Conservation (phyloP, 2,797 vertebrate genomes). For the Crotalus adamanteus region DNA sequence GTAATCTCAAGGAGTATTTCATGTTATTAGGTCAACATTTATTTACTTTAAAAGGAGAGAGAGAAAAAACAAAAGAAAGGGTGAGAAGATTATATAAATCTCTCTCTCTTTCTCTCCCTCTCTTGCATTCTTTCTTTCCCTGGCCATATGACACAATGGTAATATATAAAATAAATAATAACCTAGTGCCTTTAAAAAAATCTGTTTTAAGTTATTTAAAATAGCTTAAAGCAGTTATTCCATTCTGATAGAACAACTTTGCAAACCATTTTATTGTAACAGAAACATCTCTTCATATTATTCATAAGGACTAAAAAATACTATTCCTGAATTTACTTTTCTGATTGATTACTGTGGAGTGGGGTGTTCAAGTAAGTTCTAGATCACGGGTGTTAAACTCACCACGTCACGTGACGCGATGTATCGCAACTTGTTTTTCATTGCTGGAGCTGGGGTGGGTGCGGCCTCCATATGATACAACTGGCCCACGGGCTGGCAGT, state of each 20-base stretch:
- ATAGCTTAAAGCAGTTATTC: neutral
- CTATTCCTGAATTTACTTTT: neutral
- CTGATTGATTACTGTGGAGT: neutral
- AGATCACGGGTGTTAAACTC: too few relatives aligned
- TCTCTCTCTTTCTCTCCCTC: too few relatives aligned
- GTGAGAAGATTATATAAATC: neutral
- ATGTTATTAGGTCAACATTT: neutral
- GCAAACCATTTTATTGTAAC: neutral
- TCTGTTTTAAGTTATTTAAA: neutral
- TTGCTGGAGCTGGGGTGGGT: too few relatives aligned
- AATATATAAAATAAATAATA: neutral
- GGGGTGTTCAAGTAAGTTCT: neutral
- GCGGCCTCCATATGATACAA: too few relatives aligned
- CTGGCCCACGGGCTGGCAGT: too few relatives aligned
- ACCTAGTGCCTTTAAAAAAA: neutral
- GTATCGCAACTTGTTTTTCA: too few relatives aligned
- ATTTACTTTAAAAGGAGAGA: neutral
- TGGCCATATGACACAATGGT: neutral
- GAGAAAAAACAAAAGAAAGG: neutral
- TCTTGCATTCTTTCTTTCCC: neutral
- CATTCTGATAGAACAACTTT: neutral
- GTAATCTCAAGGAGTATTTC: neutral
- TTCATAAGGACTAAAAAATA: neutral
- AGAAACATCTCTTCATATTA: neutral
- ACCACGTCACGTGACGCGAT: too few relatives aligned